These are phyloP conservation scores for Sycophaga agraensis DNA, from an alignment of 1,140 invertebrate genomes.

Conservation along the genomic window DNA sequence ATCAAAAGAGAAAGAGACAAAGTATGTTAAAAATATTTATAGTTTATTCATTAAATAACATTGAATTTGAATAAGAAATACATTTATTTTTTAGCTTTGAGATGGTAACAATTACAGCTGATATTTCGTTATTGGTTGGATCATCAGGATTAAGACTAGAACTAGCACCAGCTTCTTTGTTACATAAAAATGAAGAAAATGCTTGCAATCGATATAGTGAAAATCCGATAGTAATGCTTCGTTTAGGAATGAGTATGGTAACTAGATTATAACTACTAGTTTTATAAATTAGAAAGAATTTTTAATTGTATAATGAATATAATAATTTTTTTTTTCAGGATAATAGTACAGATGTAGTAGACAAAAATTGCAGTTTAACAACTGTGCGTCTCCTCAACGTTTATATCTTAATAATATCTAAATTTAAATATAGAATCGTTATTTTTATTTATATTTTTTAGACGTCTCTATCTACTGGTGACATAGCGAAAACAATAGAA, in stretches of 20 bases:
- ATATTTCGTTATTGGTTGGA: conserved; percentile 30
- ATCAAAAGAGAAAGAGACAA: conserved; percentile 16
- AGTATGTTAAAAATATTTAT: conserved; percentile 8
- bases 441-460: too few species aligned
- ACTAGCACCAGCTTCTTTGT: conserved; percentile 28
- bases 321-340: conserved; percentile 4
- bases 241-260: conserved; percentile 5
- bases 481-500: conserved; percentile 20
- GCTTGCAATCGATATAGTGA: conserved; percentile 30
- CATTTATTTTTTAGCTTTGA: conserved; percentile 28
- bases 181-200: conserved; percentile 30
- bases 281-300: not conserved
- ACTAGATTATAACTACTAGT: not conserved
- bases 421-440: not conserved
- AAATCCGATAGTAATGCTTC: not conserved
- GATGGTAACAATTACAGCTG: conserved; percentile 31
- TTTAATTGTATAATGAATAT: not conserved
- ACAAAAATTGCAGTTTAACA: conserved; percentile 27
- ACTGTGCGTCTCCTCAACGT: conserved; percentile 16
- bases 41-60: not conserved
- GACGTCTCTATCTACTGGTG: conserved; percentile 15
- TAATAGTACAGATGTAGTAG: not conserved
- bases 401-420: not conserved
- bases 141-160: conserved; percentile 29
- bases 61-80: not conserved